Conservation (phyloP, 2,888 invertebrate genomes). For the Polymixis flavicincta region DNA sequence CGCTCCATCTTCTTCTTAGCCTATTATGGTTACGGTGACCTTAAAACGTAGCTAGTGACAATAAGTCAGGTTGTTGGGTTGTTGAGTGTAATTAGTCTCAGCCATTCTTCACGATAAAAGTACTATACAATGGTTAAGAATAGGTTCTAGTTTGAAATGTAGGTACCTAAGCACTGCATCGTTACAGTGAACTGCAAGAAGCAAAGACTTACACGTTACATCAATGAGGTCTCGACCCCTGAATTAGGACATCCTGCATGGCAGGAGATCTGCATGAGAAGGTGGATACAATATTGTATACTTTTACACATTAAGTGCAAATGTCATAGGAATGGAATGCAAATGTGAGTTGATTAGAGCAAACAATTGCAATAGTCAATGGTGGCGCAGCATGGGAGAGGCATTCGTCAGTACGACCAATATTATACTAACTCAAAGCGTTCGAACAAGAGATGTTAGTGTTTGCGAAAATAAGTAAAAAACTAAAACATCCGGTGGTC, state of each 20-base stretch:
- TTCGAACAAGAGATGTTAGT: slow-evolving; percentile 28
- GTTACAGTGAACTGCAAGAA: not conserved
- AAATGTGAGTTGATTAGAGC: not conserved
- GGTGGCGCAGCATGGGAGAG: not conserved
- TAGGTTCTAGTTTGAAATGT: not conserved
- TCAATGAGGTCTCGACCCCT: not conserved
- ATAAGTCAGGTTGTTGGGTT: not conserved
- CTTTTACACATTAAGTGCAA: not conserved
- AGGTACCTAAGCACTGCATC: not conserved
- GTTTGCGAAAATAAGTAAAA: slow-evolving; percentile 47
- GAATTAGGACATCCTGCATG: not conserved
- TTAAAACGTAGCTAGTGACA: not conserved
- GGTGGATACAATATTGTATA: too few relatives aligned
- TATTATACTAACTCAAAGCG: not conserved
- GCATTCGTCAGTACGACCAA: not conserved
- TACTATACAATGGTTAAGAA: not conserved
- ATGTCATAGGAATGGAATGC: not conserved
- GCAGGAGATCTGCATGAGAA: not conserved
- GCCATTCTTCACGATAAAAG: not conserved
- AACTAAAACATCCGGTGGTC: slow-evolving; percentile 55
- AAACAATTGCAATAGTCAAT: not conserved
- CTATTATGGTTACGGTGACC: too few relatives aligned
- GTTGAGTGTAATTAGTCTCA: not conserved
- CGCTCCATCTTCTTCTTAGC: too few relatives aligned
- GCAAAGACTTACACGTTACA: not conserved